Evolutionary conservation across 1,140 invertebrate species (phyloP), one percentile per base, ranked within the genome.

Genomic region (Cylas formicarius): DNA sequence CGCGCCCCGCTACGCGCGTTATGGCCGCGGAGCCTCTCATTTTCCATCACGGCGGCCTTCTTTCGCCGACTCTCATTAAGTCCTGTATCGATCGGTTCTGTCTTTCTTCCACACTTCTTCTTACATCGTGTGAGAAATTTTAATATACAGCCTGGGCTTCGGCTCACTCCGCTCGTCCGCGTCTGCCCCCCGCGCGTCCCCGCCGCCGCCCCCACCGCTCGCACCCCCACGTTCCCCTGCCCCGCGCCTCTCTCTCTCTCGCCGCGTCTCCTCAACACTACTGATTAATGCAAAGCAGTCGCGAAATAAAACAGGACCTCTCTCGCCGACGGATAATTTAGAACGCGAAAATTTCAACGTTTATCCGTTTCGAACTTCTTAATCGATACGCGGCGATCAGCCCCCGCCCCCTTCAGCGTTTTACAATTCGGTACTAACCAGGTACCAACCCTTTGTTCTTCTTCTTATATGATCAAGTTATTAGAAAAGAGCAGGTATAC

Each of bases 41-140:
- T 48, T 48, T 28, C 46, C 46, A 48, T 48, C 39, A 48, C n/a
- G n/a, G n/a, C n/a, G 43, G 46, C 46, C 32, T 48, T 48, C 46
- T 48, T 48, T 48, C 39, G 46, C 46, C 33, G 37, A 48, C 32
- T 48, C 46, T 48, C 46, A 48, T 48, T 48, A 48, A 48, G 46
- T 48, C 46, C 38, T 48, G 46, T 48, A 48, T 48, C 46, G 46
- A 48, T 48, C 46, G 46, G 39, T 48, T 48, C 46, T 48, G 46
- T 42, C 46, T 48, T 48, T 48, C 46, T 48, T 48, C 46, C 46
- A 48, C 46, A 48, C 46, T 48, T 48, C 39, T 42, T 42, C 46
- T 48, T 48, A 48, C 46, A 48, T 48, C 46, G 46, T 48, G 46
- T 48, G 46, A 48, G 46, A 48, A 48, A 48, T 48, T 48, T 48